phyloP scores from a whole-genome alignment of 2,797 vertebrate species.

The Tokudaia tokunoshimensis region DNA sequence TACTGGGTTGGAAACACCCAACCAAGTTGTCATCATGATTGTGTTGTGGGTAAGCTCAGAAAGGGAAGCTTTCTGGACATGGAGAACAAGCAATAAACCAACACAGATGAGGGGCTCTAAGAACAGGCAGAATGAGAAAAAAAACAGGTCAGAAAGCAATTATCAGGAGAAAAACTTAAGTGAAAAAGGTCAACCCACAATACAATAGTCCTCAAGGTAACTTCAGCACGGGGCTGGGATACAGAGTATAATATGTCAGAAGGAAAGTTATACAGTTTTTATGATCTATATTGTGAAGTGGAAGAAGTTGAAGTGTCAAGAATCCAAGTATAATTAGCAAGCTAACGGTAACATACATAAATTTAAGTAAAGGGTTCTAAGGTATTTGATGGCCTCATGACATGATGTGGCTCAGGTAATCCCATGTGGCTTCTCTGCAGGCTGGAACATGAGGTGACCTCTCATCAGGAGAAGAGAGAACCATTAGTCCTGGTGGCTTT shows the following conservation, averaged over 20 bases:
- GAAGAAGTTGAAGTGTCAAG: background rate
- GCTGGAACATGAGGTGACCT: background rate
- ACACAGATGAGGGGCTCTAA: background rate
- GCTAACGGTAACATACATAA: background rate
- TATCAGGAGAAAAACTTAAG: background rate
- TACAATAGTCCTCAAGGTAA: background rate
- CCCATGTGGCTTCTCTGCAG: background rate
- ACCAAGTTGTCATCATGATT: background rate
- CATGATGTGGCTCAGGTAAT: background rate
- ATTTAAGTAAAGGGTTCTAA: constrained; percentile 8
- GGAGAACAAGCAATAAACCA: background rate
- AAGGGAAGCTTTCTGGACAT: background rate
- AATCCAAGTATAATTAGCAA: background rate
- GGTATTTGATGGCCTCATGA: background rate
- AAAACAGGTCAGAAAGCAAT: background rate
- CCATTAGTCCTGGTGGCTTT: background rate
- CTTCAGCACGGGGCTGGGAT: background rate
- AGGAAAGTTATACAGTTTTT: background rate
- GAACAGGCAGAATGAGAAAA: background rate
- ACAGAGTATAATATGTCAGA: background rate
- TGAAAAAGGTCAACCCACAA: background rate
- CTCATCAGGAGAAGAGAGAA: background rate
- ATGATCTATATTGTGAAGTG: background rate
- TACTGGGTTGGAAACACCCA: background rate
- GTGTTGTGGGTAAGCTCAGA: background rate